A percentile compares a stretch with the other conserved stretches of the same genome.
Conservation (phyloP, 2,113 vertebrate genomes). For the Romanogobio albipinnatus region DNA sequence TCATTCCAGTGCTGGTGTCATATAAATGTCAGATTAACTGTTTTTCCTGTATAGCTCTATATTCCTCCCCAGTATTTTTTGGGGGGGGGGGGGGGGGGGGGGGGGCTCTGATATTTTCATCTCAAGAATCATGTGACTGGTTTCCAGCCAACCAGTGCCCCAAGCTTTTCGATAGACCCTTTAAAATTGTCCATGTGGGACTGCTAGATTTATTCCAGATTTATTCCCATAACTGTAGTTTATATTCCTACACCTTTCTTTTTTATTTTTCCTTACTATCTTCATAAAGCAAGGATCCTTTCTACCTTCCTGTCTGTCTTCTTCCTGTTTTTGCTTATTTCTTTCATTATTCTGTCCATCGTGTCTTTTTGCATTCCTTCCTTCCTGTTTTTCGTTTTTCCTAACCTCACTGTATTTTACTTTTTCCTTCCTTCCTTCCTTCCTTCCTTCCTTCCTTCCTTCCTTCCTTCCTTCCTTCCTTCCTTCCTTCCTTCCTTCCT, state of each 20-base stretch:
- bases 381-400: not conserved
- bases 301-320: not conserved
- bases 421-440: not conserved
- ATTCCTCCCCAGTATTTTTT: not conserved
- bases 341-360: not conserved
- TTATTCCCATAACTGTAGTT: not conserved
- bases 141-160: conserved; percentile 12
- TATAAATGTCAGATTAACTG: not conserved
- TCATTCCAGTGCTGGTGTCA: not conserved
- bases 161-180: not conserved
- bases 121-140: conserved; percentile 4
- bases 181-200: conserved; percentile 13
- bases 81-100: no score
- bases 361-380: not conserved
- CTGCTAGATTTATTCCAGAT: conserved; percentile 10
- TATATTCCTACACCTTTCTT: not conserved
- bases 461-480: not conserved
- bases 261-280: not conserved
- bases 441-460: not conserved
- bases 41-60: not conserved
- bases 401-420: not conserved
- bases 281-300: not conserved
- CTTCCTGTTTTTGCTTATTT: not conserved
- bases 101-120: conserved; percentile 35
- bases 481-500: not conserved